Base-by-base conservation (phyloP, 2,113 vertebrate genomes). In the Fregetta grallaria region DNA sequence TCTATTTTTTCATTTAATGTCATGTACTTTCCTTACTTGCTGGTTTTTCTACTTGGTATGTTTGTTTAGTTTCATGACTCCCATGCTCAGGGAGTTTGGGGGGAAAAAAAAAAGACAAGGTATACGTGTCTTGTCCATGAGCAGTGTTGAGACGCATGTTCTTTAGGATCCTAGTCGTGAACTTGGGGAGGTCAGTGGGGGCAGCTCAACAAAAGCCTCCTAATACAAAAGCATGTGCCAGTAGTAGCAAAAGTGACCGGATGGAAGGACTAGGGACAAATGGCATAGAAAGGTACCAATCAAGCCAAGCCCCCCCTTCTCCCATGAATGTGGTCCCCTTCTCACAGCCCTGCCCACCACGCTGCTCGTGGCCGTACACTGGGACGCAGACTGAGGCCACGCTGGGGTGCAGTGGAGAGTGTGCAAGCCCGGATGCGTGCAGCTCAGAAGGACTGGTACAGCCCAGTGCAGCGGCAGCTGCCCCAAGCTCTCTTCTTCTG, bases 1-100 rank as follows among this genome's bases (percentile, higher is more conserved):
- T 97, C 94, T 98, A 61, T n/a, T 56, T 81, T 63, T 93, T 96
- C 70, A 36, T 95, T 96, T 52, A 90, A 94, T 93, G 87, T 94
- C 94, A 40, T n/a, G 32, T 89, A 55, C 73, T 93, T 26, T 50
- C 62, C 70, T 86, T 90, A 82, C 76, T 84, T 80, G 63, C 73
- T 74, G 26, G 2, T 88, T 90, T 82, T 78, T 86, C 65, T n/a
- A 27, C 38, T 45, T 52, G 26, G 21, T 53, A 15, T 47, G 29
- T 93, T 90, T 90, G 63, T 90, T 81, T 72, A 88, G 42, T 32
- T 56, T 84, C 50, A 38, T 70, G 52, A 77, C 8, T 86, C 36
- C 72, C 45, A 65, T 84, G 27, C 27, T 94, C 29, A 22, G n/a
- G 42, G 67, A 58, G 29, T 18, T 55, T 25, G 22, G 21, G 22